Evolutionary conservation across 1,140 invertebrate species (phyloP), one percentile per base, ranked within the genome.

Genomic region (Sinonovacula constricta): DNA sequence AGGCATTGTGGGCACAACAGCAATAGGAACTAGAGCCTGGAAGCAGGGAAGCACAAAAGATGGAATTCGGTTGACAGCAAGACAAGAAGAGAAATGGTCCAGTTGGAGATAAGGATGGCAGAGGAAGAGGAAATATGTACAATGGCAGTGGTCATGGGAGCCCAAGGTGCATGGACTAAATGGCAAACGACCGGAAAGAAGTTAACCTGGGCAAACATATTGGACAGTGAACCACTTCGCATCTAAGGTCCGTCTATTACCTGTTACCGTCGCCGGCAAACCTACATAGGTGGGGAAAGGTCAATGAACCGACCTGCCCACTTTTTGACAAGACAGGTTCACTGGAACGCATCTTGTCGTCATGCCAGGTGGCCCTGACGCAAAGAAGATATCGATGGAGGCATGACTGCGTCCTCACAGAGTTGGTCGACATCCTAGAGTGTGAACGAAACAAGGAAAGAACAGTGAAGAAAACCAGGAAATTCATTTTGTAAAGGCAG

Each of bases 181-280:
- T 53, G 51, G 51, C 51, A 53, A 24, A 7, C 51, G 18, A 53
- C 51, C n/a, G 51, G 26, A 53, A 2, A 24, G 26, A 18, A 53
- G 18, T 24, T 53, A 53, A 53, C 51, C n/a, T 53, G 51, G 51
- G 51, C 51, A 53, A 24, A 53, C 51, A 53, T 53, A n/a, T n/a
- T n/a, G n/a, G n/a, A n/a, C n/a, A n/a, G n/a, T n/a, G n/a, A n/a
- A n/a, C n/a, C n/a, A n/a, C n/a, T n/a, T n/a, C n/a, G n/a, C n/a
- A n/a, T n/a, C 65, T 67, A 18, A 4, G 65, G 24, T 39, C 31
- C 14, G 65, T 67, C 26, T 51, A 67, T 51, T 36, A 67, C 53
- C 31, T 67, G 18, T 39, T 67, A 31, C 65, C 65, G 12, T 28
- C 65, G 1, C 60, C 39, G 67, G 59, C 49, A 3, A 76, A 76